phyloP scores from a whole-genome alignment of 2,113 vertebrate genomes.

The Ellobius talpinus region DNA sequence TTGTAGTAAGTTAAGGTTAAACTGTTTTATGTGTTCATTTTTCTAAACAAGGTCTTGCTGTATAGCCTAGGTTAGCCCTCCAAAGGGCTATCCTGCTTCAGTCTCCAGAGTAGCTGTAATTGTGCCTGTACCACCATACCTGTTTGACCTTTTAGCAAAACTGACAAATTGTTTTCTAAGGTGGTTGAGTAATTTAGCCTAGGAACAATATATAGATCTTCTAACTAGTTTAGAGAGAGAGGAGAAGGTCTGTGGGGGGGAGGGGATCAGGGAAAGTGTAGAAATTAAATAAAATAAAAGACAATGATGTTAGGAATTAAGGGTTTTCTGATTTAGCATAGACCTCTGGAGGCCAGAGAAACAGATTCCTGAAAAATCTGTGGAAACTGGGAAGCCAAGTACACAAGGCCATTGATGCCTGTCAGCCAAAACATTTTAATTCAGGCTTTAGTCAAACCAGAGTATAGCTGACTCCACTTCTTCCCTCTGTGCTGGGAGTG shows the following conservation, averaged over 20 bases:
- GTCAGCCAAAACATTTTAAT: neutral
- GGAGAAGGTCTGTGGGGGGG: neutral
- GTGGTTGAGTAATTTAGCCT: neutral
- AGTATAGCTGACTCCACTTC: neutral
- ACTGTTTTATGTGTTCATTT: neutral
- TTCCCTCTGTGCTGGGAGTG: neutral
- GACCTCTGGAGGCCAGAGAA: neutral
- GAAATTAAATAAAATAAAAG: constrained; percentile 6
- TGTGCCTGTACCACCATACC: neutral
- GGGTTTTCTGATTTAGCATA: neutral
- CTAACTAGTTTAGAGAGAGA: neutral
- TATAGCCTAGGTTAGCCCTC: neutral
- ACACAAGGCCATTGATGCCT: neutral
- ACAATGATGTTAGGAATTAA: neutral
- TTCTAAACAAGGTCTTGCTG: neutral
- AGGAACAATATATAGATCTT: neutral
- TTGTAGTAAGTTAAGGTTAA: neutral
- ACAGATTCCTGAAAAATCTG: neutral
- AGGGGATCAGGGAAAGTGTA: rapidly evolving
- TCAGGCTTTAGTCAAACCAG: neutral
- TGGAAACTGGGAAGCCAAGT: neutral
- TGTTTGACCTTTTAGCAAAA: neutral
- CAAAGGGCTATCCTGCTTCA: neutral
- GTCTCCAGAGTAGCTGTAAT: neutral
- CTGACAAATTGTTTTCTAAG: neutral